Conservation (phyloP, 2,113 vertebrate species). For the Panthera tigris region DNA sequence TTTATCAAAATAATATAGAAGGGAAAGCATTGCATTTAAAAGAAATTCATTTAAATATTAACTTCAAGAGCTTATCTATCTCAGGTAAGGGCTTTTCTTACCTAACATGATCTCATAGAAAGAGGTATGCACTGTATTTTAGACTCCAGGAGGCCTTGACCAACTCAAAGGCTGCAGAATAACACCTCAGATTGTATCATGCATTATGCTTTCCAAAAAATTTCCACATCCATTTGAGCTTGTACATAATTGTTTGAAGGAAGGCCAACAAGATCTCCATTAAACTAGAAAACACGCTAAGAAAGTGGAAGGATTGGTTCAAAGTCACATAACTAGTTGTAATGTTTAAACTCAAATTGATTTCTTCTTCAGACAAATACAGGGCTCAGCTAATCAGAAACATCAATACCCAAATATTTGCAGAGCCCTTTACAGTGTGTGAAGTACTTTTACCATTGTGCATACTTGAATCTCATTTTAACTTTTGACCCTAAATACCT, state of each 20-base stretch:
- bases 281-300: neutral
- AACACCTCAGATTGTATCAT: neutral
- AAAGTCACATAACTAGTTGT: neutral
- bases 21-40: neutral
- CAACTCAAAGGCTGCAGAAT: neutral
- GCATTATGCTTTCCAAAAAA: neutral
- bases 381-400: neutral
- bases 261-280: neutral
- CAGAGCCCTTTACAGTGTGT: neutral
- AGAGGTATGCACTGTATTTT: neutral
- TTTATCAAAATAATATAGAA: neutral
- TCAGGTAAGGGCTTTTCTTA: neutral
- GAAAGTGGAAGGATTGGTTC: neutral
- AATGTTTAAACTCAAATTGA: neutral
- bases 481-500: neutral
- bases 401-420: neutral
- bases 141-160: neutral
- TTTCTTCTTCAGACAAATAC: neutral
- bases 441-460: neutral
- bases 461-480: neutral
- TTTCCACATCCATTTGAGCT: neutral
- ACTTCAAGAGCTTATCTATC: neutral
- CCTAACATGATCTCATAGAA: neutral
- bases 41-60: constrained; percentile 1
- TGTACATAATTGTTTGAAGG: neutral